phyloP scores from a whole-genome alignment of 2,888 invertebrate genomes.

The Perithous albicinctus region DNA sequence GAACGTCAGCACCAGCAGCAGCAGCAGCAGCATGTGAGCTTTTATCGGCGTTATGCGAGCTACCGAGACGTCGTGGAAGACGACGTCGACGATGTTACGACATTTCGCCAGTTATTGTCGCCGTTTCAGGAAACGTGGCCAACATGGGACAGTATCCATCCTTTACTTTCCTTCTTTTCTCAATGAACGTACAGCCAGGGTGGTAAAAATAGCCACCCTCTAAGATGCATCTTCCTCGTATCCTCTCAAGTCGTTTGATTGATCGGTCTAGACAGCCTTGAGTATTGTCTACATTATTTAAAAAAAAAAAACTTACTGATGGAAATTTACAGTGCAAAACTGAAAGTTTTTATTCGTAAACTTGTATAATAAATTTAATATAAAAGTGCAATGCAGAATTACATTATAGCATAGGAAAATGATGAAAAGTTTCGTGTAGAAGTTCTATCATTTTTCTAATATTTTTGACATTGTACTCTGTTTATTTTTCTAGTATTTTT shows the following conservation, averaged over 20 bases:
- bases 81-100: conserved; percentile 41
- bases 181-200: neutral
- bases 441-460: too few species aligned
- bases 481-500: too few species aligned
- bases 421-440: too few species aligned
- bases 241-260: conserved; percentile 6
- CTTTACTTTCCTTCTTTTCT: neutral
- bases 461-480: too few species aligned
- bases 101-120: conserved; percentile 40
- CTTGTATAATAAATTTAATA: too few species aligned
- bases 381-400: too few species aligned
- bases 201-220: neutral
- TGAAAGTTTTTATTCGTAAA: too few species aligned
- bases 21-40: conserved; percentile 22
- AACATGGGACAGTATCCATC: neutral
- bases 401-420: too few species aligned
- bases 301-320: too few species aligned
- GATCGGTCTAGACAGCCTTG: neutral
- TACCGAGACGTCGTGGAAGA: conserved; percentile 28
- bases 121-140: conserved; percentile 28
- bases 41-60: conserved; percentile 47
- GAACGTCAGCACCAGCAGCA: conserved; percentile 43
- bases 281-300: conserved; percentile 2
- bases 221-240: neutral
- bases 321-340: too few species aligned